Percentiles rank a stretch among this genome's conserved stretches.
These are phyloP conservation scores for Eriocheir sinensis DNA, from an alignment of 1,140 invertebrate genomes.

Conservation along the genomic window DNA sequence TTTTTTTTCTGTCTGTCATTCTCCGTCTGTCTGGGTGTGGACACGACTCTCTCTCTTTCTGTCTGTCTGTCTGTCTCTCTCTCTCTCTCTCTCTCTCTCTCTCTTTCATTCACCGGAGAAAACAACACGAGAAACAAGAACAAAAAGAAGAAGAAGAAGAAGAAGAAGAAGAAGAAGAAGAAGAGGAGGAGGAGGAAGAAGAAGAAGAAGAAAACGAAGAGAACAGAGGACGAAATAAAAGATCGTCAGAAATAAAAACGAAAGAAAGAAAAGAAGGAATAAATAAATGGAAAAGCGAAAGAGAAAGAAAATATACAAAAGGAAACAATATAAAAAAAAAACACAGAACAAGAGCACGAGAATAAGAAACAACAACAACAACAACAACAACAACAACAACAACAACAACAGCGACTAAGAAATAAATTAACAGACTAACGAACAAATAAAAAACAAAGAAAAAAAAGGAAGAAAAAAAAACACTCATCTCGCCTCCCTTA, in stretches of 20 bases:
- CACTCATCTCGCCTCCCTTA: too few species aligned
- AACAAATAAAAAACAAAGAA: neutral
- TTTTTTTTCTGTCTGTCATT: too few species aligned
- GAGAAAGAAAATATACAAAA: neutral
- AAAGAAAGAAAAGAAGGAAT: neutral
- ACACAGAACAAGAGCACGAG: neutral
- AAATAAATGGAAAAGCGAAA: neutral
- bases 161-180: neutral
- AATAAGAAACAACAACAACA: neutral
- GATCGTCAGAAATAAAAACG: neutral
- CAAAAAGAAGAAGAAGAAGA: neutral
- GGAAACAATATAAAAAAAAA: neutral
- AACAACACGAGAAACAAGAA: neutral
- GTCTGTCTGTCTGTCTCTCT: too few species aligned
- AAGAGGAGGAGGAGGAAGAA: constrained; percentile 8
- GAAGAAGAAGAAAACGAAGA: neutral
- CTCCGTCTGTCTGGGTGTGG: too few species aligned
- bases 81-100: neutral
- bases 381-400: neutral
- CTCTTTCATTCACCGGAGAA: neutral
- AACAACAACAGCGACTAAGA: neutral
- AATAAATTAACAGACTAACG: too few species aligned
- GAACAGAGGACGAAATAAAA: neutral
- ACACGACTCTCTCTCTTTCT: too few species aligned
- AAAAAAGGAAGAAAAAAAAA: neutral